Base-by-base conservation (phyloP, 2,113 vertebrate genomes). In the Clinocottus analis region DNA sequence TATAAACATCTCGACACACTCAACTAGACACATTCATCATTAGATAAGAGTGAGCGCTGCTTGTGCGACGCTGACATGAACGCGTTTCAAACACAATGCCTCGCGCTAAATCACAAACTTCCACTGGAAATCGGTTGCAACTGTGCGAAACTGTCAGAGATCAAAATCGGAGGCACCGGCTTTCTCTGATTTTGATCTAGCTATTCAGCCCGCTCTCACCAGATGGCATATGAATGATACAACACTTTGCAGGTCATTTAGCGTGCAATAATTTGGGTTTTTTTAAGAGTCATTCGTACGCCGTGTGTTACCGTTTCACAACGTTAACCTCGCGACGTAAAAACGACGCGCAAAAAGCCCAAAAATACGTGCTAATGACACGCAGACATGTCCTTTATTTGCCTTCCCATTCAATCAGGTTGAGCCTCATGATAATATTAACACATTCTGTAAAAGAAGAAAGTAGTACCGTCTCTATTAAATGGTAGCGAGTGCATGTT, bases 1-100 rank as follows among this genome's bases (percentile, higher is more conserved):
- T 84, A 41, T 69, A 63, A 85, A 81, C 49, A 65, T 39, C 25
- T 53, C 39, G 47, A 77, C 55, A 68, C 75, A 58, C 35, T 73
- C 47, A 71, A 29, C 70, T 39, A 68, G 31, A 67, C 80, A 49
- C 64, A 79, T 79, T 75, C 19, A 59, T 69, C 25, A 64, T 7
- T 5, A 53, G 67, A 60, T 73, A 62, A 80, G 64, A 76, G 33
- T 64, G 33, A 47, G 31, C 9, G 55, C 25, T 53, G 55, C 37
- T 70, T 25, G 47, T 69, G 55, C 47, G 58, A 72, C 53, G 2
- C n/a, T 65, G 64, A 74, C 33, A 43, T 76, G 45, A 41, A 35
- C 5, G 19, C 62, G 21, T 59, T 63, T 62, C 41, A 53, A 33
- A 68, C 4, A 17, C 9, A 60, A 9, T 29, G 37, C 6, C 39